Percentiles rank a stretch among this genome's conserved stretches.
Conservation (phyloP, 1,140 invertebrate species). For the Charaxes varanes region DNA sequence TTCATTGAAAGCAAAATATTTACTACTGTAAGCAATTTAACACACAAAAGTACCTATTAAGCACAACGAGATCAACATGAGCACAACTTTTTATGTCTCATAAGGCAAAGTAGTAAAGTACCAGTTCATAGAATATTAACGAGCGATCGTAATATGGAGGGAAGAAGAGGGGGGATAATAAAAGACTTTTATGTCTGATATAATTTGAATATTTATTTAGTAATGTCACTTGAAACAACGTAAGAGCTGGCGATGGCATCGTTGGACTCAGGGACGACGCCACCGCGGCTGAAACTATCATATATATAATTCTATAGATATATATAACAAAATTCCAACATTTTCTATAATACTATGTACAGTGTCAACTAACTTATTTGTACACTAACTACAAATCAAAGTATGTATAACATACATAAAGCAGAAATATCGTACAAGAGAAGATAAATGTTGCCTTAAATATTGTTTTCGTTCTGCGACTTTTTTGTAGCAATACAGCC, state of each 20-base stretch:
- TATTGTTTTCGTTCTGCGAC: too few species aligned
- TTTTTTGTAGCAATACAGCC: too few species aligned
- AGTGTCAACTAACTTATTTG: conserved; percentile 57
- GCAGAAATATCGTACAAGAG: conserved; percentile 59
- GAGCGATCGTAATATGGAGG: conserved; percentile 11
- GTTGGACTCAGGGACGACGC: conserved; percentile 55
- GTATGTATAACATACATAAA: conserved; percentile 70
- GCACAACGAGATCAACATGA: too few species aligned
- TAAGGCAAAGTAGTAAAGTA: too few species aligned
- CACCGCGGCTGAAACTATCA: conserved; percentile 61
- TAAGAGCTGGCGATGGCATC: conserved; percentile 47
- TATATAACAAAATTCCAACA: too few species aligned
- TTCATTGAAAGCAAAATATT: too few species aligned
- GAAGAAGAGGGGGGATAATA: conserved; percentile 26
- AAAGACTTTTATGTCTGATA: conserved; percentile 49
- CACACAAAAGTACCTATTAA: too few species aligned
- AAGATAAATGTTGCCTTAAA: too few species aligned
- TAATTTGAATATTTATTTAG: conserved; percentile 72
- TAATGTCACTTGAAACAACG: conserved; percentile 71
- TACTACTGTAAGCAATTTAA: too few species aligned
- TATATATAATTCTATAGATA: too few species aligned
- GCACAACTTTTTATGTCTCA: too few species aligned
- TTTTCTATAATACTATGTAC: conserved; percentile 67
- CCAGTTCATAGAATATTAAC: conserved; percentile 16
- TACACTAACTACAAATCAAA: conserved; percentile 59